phyloP scores from a whole-genome alignment of 2,888 invertebrate species.

The Limnephilus rhombicus region DNA sequence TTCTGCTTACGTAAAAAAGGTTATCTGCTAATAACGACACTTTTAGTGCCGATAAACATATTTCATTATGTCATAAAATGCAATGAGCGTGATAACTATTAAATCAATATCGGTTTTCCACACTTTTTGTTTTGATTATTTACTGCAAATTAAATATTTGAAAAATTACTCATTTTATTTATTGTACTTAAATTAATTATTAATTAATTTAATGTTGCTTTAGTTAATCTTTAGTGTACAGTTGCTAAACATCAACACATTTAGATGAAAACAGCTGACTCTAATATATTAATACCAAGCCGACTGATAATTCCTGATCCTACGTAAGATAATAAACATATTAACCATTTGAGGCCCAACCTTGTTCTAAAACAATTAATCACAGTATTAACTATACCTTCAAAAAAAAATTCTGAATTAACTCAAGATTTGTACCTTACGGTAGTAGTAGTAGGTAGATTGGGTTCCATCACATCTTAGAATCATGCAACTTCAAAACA shows the following conservation, averaged over 20 bases:
- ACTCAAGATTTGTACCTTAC: neutral
- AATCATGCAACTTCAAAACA: too few species aligned
- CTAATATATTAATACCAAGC: neutral
- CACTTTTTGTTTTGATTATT: neutral
- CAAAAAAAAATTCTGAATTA: neutral
- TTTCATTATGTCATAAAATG: neutral
- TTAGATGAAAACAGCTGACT: neutral
- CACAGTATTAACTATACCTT: neutral
- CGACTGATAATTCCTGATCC: neutral
- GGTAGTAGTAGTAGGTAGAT: neutral
- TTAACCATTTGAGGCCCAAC: neutral
- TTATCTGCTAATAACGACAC: neutral
- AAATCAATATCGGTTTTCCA: neutral
- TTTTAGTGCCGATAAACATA: neutral
- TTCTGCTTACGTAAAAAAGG: neutral
- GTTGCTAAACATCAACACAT: neutral
- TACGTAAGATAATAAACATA: neutral
- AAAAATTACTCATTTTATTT: neutral
- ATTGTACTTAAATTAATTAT: neutral
- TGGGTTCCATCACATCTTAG: too few species aligned
- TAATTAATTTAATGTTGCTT: neutral
- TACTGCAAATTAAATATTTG: neutral
- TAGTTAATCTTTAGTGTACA: neutral
- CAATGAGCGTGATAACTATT: neutral
- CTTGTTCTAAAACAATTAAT: neutral